Evolutionary conservation across 2,797 vertebrate species (phyloP).

Genomic region (Pelobates cultripes): DNA sequence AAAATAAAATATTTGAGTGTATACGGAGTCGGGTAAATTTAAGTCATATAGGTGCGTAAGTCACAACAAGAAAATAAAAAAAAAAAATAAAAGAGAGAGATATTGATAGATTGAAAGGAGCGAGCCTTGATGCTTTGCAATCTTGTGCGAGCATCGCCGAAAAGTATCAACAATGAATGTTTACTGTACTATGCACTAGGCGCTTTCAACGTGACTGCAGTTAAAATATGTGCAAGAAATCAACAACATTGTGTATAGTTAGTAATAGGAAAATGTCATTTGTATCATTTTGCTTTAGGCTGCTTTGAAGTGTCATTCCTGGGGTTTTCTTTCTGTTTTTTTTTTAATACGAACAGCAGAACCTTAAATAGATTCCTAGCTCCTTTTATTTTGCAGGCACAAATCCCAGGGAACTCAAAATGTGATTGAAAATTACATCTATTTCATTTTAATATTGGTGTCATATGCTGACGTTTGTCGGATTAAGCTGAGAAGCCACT

Average conservation of each 20-base stretch:
- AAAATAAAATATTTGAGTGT: neutral
- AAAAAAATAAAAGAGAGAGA: neutral
- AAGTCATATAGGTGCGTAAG: neutral
- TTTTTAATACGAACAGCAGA: conserved; percentile 55
- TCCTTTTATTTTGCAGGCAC: conserved; percentile 73
- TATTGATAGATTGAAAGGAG: too few species aligned
- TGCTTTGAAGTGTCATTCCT: conserved; percentile 40
- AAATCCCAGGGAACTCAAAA: conserved; percentile 67
- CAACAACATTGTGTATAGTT: conserved; percentile 26
- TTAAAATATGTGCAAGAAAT: conserved; percentile 32
- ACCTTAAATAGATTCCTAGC: conserved; percentile 69
- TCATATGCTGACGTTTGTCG: conserved; percentile 78
- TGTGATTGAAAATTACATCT: conserved; percentile 70
- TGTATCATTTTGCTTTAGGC: conserved; percentile 32
- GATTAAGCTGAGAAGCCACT: conserved; percentile 79
- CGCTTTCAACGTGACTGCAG: neutral
- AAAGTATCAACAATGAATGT: neutral
- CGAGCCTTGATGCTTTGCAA: too few species aligned
- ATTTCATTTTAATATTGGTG: conserved; percentile 76
- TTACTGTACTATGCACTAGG: neutral
- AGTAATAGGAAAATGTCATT: conserved; percentile 34
- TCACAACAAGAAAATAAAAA: neutral
- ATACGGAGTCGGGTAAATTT: neutral
- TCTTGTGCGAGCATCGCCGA: neutral
- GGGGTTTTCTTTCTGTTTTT: neutral